Conservation (phyloP, 2,797 vertebrate species). For the Galaxias olidus region DNA sequence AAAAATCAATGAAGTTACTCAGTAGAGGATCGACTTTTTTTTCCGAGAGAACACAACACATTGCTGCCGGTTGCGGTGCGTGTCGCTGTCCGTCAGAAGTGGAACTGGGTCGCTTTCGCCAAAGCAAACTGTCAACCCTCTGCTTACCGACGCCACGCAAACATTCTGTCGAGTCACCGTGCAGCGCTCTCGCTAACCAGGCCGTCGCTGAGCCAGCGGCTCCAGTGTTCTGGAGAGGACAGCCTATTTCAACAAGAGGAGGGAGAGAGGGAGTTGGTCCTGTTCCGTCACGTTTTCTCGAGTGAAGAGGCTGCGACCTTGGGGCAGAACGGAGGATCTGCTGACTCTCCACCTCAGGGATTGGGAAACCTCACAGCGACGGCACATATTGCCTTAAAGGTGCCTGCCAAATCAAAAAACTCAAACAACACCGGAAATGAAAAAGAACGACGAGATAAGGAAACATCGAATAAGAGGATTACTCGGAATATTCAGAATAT, state of each 20-base stretch:
- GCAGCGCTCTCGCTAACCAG: constrained; percentile 35
- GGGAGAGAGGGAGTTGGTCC: too few relatives aligned
- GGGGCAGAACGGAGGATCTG: constrained; percentile 21
- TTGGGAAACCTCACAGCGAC: constrained; percentile 40
- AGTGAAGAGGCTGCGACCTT: neutral
- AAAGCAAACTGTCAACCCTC: constrained; percentile 54
- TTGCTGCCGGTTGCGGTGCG: constrained; percentile 37
- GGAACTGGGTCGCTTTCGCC: constrained; percentile 30
- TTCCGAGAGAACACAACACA: constrained; percentile 60
- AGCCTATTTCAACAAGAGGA: too few relatives aligned
- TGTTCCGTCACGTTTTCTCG: too few relatives aligned
- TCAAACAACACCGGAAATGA: constrained; percentile 22
- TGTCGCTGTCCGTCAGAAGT: constrained; percentile 8
- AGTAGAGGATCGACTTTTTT: constrained; percentile 65
- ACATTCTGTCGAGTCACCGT: constrained; percentile 38
- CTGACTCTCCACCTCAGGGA: constrained; percentile 35
- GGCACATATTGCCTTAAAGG: constrained; percentile 20
- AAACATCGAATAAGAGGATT: constrained; percentile 64
- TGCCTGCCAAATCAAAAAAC: constrained; percentile 49
- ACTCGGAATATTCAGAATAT: constrained; percentile 52
- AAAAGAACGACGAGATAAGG: constrained; percentile 45
- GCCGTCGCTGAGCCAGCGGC: constrained; percentile 32
- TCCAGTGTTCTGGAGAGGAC: constrained; percentile 13
- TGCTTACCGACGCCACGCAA: constrained; percentile 39
- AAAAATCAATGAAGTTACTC: constrained; percentile 65